Percentiles rank a stretch among this genome's conserved stretches.
Conservation (phyloP, 2,113 vertebrate species). For the Podarcis raffonei region DNA sequence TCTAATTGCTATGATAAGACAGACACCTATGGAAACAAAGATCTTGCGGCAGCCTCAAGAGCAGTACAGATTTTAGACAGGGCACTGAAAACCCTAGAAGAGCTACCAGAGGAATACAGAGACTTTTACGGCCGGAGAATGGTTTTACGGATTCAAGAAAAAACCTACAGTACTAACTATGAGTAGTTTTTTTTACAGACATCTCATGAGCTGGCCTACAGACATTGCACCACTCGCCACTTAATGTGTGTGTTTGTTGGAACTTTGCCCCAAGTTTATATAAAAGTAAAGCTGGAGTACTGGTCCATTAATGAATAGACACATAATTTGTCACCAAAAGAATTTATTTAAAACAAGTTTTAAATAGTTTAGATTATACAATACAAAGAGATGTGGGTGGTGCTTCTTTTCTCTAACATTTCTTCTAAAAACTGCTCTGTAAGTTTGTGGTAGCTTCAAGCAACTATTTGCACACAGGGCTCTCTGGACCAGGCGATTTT, state of each 20-base stretch:
- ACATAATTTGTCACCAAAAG: not conserved
- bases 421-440: not conserved
- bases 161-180: constrained; percentile 75
- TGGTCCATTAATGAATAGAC: not conserved
- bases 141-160: constrained; percentile 88
- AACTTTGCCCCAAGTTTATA: not conserved
- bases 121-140: constrained; percentile 95
- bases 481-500: not conserved
- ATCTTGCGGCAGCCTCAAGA: constrained; percentile 84
- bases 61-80: constrained; percentile 90
- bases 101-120: constrained; percentile 89
- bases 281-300: not conserved
- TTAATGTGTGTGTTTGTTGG: not conserved
- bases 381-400: not conserved
- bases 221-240: not conserved
- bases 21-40: constrained; percentile 95
- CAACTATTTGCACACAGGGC: not conserved
- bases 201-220: not conserved
- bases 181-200: constrained; percentile 50
- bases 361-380: not conserved
- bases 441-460: not conserved
- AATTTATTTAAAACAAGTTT: too few species aligned
- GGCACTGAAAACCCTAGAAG: constrained; percentile 84
- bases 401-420: not conserved
- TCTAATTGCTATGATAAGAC: constrained; percentile 88